Percentiles rank a stretch among this genome's conserved stretches.
Evolutionary conservation across 2,113 vertebrate genomes (phyloP).

Genomic region (Trachemys scripta): DNA sequence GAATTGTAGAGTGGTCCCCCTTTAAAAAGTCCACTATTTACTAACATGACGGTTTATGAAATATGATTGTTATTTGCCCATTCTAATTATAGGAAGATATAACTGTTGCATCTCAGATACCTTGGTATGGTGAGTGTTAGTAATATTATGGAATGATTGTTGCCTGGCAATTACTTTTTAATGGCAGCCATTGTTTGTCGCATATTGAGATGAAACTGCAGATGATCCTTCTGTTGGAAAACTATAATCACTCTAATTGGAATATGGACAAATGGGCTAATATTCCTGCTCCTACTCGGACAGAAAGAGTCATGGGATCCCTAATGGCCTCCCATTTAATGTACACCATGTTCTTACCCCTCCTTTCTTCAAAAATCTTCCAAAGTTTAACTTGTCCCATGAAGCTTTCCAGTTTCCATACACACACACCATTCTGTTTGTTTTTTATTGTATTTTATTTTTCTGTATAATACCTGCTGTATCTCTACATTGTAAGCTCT

Average conservation of each 20-base stretch:
- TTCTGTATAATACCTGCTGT: not conserved
- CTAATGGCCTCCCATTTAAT: not conserved
- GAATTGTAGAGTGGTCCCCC: not conserved
- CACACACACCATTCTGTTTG: not conserved
- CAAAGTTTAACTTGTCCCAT: not conserved
- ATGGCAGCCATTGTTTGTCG: not conserved
- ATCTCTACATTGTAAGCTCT: not conserved
- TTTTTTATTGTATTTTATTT: not conserved
- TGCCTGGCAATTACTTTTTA: not conserved
- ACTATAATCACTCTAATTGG: not conserved
- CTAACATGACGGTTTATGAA: not conserved
- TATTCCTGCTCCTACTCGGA: not conserved
- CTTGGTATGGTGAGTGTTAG: not conserved
- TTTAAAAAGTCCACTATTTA: not conserved
- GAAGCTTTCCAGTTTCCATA: not conserved
- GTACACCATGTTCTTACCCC: not conserved
- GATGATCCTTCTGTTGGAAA: not conserved
- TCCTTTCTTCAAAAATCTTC: not conserved
- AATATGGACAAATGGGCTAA: not conserved
- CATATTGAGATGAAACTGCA: not conserved
- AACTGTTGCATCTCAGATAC: not conserved
- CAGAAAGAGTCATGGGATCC: not conserved
- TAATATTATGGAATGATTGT: not conserved
- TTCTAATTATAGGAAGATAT: rapidly evolving
- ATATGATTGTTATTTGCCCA: not conserved